A percentile compares a stretch with the other conserved stretches of the same genome.
phyloP scores from a whole-genome alignment of 1,140 invertebrate species.

The Lutraria rhynchaena region DNA sequence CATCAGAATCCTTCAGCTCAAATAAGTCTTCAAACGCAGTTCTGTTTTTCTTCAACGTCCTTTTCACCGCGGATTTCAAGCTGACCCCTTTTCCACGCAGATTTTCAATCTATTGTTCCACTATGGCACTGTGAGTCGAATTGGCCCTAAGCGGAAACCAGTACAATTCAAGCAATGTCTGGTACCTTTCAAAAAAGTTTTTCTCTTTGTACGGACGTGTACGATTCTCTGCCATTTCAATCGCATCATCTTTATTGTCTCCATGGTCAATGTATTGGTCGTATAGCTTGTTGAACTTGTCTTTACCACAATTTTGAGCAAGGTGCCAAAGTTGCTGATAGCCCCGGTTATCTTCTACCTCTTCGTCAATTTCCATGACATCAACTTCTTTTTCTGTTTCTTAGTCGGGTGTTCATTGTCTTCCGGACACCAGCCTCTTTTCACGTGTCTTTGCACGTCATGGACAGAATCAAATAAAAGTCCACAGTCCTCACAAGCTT shows the following conservation, averaged over 20 bases:
- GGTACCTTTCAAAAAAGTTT: slow-evolving; percentile 38
- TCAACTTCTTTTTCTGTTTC: background rate
- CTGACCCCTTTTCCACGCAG: slow-evolving; percentile 5
- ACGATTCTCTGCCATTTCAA: slow-evolving; percentile 20
- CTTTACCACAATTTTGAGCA: slow-evolving; percentile 11
- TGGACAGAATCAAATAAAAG: slow-evolving; percentile 39
- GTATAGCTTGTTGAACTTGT: slow-evolving; percentile 33
- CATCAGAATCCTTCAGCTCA: slow-evolving; percentile 12
- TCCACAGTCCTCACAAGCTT: slow-evolving; percentile 40
- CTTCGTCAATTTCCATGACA: background rate
- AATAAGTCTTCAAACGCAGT: slow-evolving; percentile 23
- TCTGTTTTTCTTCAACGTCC: slow-evolving; percentile 8
- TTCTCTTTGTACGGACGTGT: slow-evolving; percentile 13
- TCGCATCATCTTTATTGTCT: slow-evolving; percentile 31
- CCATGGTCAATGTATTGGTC: slow-evolving; percentile 22
- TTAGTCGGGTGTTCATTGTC: background rate
- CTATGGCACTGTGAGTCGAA: too few species aligned
- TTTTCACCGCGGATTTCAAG: background rate
- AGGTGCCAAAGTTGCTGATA: slow-evolving; percentile 4
- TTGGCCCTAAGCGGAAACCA: slow-evolving; percentile 38
- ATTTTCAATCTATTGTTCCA: slow-evolving; percentile 11
- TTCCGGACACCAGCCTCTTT: slow-evolving; percentile 8
- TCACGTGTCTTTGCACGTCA: slow-evolving; percentile 30
- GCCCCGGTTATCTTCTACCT: background rate
- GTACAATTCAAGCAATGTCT: slow-evolving; percentile 18